phyloP scores from a whole-genome alignment of 23 tunicate species.

The Ciona savignyi region DNA sequence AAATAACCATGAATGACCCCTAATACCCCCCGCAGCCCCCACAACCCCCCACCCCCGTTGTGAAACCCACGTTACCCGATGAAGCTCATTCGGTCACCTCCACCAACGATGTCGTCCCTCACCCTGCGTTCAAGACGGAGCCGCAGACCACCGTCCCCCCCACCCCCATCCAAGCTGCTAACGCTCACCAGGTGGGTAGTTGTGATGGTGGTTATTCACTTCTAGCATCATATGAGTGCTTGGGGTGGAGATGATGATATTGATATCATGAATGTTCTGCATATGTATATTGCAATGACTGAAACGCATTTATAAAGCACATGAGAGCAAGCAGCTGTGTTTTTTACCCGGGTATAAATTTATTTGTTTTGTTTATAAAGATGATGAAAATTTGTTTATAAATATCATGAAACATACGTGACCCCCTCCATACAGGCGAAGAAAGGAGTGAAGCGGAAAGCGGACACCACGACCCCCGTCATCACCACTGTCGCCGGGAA shows the following conservation, averaged over 20 bases:
- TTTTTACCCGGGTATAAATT: too few relatives aligned
- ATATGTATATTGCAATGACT: too few relatives aligned
- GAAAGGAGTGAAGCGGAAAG: constrained; percentile 93
- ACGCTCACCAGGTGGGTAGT: background rate
- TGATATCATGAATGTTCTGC: too few relatives aligned
- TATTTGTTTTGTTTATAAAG: too few relatives aligned
- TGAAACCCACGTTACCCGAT: constrained; percentile 12
- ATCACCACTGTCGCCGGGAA: constrained; percentile 96
- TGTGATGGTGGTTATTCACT: too few relatives aligned
- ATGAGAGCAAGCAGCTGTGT: too few relatives aligned
- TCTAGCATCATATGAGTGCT: too few relatives aligned
- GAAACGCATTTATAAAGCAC: too few relatives aligned
- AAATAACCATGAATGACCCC: too few relatives aligned
- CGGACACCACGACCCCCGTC: constrained; percentile 96
- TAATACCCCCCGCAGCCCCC: constrained; percentile 31
- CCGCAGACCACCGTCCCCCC: constrained; percentile 21
- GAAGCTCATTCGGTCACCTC: constrained; percentile 55
- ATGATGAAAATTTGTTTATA: too few relatives aligned
- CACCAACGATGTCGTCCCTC: constrained; percentile 51
- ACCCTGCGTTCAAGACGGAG: constrained; percentile 30
- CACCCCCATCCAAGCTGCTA: background rate
- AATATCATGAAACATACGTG: background rate
- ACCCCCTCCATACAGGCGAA: constrained; percentile 21
- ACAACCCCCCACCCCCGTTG: constrained; percentile 15
- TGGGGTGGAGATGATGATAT: too few relatives aligned